phyloP scores from a whole-genome alignment of 2,888 invertebrate species.

The Brenthis ino region DNA sequence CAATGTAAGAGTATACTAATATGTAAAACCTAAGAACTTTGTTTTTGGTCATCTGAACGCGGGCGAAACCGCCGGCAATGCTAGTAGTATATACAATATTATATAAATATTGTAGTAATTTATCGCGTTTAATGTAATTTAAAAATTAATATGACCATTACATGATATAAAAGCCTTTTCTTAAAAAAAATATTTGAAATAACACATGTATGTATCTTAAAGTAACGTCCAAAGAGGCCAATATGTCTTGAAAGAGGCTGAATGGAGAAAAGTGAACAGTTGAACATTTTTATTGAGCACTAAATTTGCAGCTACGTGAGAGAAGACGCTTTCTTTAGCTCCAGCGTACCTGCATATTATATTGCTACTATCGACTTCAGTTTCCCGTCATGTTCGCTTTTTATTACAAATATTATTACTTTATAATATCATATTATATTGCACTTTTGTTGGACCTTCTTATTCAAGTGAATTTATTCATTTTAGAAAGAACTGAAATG shows the following conservation, averaged over 20 bases:
- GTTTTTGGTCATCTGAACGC: no score
- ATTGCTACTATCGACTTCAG: conserved; percentile 17
- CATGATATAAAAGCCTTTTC: no score
- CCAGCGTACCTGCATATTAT: conserved; percentile 23
- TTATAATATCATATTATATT: conserved; percentile 15
- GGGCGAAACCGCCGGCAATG: no score
- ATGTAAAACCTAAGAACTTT: no score
- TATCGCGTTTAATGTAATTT: no score
- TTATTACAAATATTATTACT: conserved; percentile 16
- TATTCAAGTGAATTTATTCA: neutral
- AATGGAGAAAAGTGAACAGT: conserved; percentile 31
- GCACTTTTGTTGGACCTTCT: conserved; percentile 8
- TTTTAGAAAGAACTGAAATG: neutral
- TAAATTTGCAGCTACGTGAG: conserved; percentile 35
- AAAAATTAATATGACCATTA: no score
- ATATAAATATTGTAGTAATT: no score
- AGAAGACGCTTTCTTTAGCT: conserved; percentile 27
- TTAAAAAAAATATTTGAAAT: no score
- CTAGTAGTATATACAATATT: no score
- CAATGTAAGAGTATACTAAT: no score
- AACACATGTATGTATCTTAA: neutral
- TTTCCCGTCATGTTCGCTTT: conserved; percentile 15
- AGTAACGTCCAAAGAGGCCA: conserved; percentile 20
- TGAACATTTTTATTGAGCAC: conserved; percentile 37
- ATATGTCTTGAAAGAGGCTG: conserved; percentile 20